phyloP scores from a whole-genome alignment of 2,888 invertebrate species.

The Bimastos eiseni region DNA sequence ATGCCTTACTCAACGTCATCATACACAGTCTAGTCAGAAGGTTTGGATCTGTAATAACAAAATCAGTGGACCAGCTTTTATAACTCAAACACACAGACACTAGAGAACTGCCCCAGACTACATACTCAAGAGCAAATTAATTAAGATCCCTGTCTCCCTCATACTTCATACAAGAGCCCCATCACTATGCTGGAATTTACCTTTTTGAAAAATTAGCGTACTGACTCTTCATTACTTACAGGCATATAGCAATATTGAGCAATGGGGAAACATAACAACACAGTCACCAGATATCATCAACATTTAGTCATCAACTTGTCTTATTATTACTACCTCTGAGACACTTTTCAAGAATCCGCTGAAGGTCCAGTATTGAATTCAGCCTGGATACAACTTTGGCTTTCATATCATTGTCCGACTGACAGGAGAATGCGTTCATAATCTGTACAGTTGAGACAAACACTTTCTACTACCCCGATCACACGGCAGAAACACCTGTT shows the following conservation, averaged over 20 bases:
- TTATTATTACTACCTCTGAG: conserved; percentile 37
- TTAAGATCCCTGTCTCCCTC: neutral
- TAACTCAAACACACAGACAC: neutral
- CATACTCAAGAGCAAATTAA: neutral
- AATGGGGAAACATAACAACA: neutral
- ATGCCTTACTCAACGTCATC: neutral
- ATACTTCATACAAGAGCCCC: neutral
- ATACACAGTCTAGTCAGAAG: neutral
- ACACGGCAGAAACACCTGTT: neutral
- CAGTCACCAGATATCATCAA: neutral
- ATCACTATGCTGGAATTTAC: neutral
- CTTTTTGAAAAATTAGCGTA: too few species aligned
- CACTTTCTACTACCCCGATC: neutral
- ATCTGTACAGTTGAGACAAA: conserved; percentile 45
- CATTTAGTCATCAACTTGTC: neutral
- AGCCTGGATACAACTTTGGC: conserved; percentile 65
- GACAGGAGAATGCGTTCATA: conserved; percentile 62
- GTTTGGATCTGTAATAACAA: neutral
- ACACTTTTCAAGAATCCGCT: conserved; percentile 30
- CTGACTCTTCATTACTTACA: too few species aligned
- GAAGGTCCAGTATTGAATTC: conserved; percentile 60
- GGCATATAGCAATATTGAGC: too few species aligned
- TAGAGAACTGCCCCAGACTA: neutral
- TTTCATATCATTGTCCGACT: conserved; percentile 58
- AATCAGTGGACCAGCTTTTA: neutral